Evolutionary conservation across 2,888 invertebrate genomes (phyloP), one percentile per base, ranked within the genome.

Genomic region (Iselma pallidipennis): DNA sequence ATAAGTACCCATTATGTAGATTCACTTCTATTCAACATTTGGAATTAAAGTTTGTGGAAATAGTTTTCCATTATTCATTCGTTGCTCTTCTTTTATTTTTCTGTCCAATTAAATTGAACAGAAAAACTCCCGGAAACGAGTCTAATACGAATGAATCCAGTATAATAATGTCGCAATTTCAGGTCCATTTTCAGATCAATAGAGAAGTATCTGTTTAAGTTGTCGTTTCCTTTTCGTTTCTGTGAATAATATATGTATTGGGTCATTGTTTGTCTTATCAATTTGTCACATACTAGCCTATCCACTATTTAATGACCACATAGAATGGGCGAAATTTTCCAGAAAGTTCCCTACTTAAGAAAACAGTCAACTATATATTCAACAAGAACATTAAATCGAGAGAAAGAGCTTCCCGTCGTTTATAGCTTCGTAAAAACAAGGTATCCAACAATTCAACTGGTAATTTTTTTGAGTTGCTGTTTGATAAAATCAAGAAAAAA

Each of bases 1-100:
- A 51, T 51, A 57, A 21, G 16, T 58, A 14, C 53, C 49, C 53
- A 58, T 58, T 58, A 53, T 52, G 45, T 25, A 45, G 31, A 53
- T 53, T 57, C 53, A 16, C 48, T 53, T 14, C 56, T 29, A 23
- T 6, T n/a, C 49, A 14, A 56, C 56, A 29, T 28, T 48, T 19
- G 49, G 19, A 9, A n/a, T 49, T 42, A 25, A 55, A 12, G 48
- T 48, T 31, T 48, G 45, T 48, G n/a, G n/a, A n/a, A 49, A 51
- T 45, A 26, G 25, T 28, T 21, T n/a, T 23, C 21, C 16, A 29
- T 42, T 25, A 33, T 55, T 54, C 14, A 54, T 54, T 49, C 49
- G 48, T 53, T 29, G 29, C 37, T 37, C 7, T 14, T 4, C 1
- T 42, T n/a, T 16, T 19, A 10, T 19, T 16, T 9, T 4, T 19